These are phyloP conservation scores for Zelleria hepariella DNA, from an alignment of 2,888 invertebrate species.

Conservation along the genomic window DNA sequence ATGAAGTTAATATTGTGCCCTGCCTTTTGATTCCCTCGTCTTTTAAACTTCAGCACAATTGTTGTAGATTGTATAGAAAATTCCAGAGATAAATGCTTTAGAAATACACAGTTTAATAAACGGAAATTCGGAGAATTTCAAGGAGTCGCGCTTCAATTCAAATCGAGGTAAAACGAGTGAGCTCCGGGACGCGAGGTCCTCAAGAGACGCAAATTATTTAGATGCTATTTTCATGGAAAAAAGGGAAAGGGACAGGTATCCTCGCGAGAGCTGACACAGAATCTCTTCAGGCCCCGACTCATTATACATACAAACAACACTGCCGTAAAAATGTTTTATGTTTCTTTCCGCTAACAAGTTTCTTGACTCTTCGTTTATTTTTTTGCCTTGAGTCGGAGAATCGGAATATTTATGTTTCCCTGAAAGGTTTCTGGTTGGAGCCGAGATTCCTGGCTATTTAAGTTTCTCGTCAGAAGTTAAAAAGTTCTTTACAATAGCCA, in stretches of 20 bases:
- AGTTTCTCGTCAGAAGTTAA: no score
- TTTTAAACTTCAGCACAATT: neutral
- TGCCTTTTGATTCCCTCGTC: neutral
- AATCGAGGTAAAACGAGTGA: neutral
- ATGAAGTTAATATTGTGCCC: neutral
- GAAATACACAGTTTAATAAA: neutral
- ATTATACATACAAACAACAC: constrained; percentile 4
- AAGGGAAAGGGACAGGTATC: constrained; percentile 7
- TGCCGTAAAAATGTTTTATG: constrained; percentile 3
- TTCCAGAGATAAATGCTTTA: no score
- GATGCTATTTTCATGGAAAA: neutral
- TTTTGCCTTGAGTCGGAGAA: neutral
- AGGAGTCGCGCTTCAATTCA: neutral
- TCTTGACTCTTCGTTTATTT: neutral
- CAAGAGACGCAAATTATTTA: constrained; percentile 1
- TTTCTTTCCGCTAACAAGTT: neutral
- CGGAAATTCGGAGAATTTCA: neutral
- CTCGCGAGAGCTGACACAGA: constrained; percentile 4
- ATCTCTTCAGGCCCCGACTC: constrained; percentile 2
- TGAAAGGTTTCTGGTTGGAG: neutral
- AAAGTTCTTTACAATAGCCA: no score
- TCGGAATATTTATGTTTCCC: neutral
- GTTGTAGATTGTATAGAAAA: no score
- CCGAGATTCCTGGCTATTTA: neutral
- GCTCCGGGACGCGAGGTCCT: neutral